Evolutionary conservation across 2,113 vertebrate genomes (phyloP), one percentile per base, ranked within the genome.

Genomic region (Atrichornis clamosus): DNA sequence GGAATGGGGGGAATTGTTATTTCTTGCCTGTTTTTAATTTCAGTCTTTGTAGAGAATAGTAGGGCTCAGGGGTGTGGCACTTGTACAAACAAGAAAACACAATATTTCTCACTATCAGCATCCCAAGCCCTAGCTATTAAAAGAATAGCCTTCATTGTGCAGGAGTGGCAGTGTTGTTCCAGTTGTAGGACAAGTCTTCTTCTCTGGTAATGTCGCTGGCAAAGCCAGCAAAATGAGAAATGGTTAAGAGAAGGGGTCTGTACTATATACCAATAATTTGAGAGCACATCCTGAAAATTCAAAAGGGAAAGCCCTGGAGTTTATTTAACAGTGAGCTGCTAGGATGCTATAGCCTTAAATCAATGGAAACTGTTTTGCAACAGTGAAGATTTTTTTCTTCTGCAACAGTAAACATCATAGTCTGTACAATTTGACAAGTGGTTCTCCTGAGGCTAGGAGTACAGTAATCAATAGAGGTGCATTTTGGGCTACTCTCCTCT

Each of bases 291-390:
- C 87, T 94, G 75, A 78, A 97, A 97, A 97, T 96, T 97, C 53
- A 59, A 97, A 95, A 58, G 75, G 67, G 96, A 97, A 98, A 97
- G 33, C 49, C 93, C 73, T 68, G 64, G 75, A 96, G 88, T 94
- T 98, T 96, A 95, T 97, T 98, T 95, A 97, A 78, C 65, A 60
- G 88, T 60, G 68, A 97, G 78, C 72, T 92, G 52, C 76, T 95
- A 72, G 96, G 97, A 92, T 92, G 42, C 62, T 94, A 82, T 75
- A 96, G 73, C 85, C 93, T 97, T 97, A 98, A 97, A 97, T 97
- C 97, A 97, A 92, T 96, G 80, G 88, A 96, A 98, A 97, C 80
- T 97, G 74, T 96, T 98, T 97, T 94, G 91, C 90, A 97, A 94
- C 67, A 93, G 80, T 83, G 92, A 95, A 81, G 95, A 86, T 9